Conservation (phyloP, 1,140 invertebrate genomes). For the Atta texana region DNA sequence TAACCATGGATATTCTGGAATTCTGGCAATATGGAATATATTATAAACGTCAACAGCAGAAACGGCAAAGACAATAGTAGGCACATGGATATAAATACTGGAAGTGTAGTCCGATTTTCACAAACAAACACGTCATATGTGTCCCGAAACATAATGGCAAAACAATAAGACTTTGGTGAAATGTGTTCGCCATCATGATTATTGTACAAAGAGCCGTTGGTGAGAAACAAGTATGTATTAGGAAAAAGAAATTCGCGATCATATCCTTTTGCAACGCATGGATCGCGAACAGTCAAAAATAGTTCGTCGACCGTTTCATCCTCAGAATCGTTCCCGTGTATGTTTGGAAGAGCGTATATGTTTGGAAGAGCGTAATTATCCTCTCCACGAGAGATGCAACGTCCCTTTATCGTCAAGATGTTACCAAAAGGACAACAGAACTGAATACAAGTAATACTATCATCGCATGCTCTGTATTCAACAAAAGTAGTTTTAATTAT, state of each 20-base stretch:
- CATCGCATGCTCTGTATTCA: neutral
- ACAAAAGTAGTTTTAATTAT: neutral
- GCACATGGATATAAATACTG: slow-evolving; percentile 71
- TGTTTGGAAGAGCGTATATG: neutral
- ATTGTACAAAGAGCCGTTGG: slow-evolving; percentile 86
- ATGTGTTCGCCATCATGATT: slow-evolving; percentile 57
- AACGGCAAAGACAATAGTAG: slow-evolving; percentile 86
- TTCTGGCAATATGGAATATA: slow-evolving; percentile 86
- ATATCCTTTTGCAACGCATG: slow-evolving; percentile 51
- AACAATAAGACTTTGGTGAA: slow-evolving; percentile 65
- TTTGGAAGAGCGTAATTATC: slow-evolving; percentile 19
- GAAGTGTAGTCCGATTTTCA: neutral
- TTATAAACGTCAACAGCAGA: slow-evolving; percentile 85
- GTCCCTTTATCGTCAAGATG: accelerated
- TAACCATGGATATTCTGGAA: slow-evolving; percentile 87
- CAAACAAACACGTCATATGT: slow-evolving; percentile 67
- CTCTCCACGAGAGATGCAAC: neutral
- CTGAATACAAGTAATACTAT: neutral
- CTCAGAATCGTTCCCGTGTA: neutral
- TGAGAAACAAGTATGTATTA: slow-evolving; percentile 86
- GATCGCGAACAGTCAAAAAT: slow-evolving; percentile 45
- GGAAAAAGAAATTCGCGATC: no score
- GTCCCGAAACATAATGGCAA: slow-evolving; percentile 31
- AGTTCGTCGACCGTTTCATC: neutral
- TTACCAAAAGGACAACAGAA: slow-evolving; percentile 51